Evolutionary conservation across 2,113 vertebrate species (phyloP), one percentile per base, ranked within the genome.

Genomic region (Psittacula cyanocephala): DNA sequence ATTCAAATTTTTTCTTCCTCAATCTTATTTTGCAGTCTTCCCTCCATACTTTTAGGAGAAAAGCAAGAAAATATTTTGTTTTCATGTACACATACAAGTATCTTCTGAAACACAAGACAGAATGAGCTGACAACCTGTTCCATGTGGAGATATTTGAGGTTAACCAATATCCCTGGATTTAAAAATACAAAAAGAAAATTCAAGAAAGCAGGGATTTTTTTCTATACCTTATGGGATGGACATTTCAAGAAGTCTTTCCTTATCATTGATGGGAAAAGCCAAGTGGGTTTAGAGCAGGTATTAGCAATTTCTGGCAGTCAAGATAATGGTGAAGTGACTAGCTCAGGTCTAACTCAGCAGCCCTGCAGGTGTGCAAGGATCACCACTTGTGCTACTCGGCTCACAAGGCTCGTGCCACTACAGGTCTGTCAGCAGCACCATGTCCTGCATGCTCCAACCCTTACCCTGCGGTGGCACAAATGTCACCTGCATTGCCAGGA

Each of bases 1-100:
- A 96, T 95, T 89, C 95, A 81, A 63, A 67, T 87, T 91, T 87
- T 89, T 96, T 95, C 94, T 97, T 95, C 87, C 94, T 64, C 95
- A 92, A 81, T 24, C 91, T 95, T 84, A 29, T 25, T 93, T 84
- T 95, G 78, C 76, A 11, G 25, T 90, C 70, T 68, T 7, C 62
- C 52, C 84, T 65, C 68, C 89, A 82, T 76, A 49, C 41, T 94
- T 96, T 47, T 57, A 93, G 43, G 39, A 81, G 33, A 78, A 88
- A 88, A 63, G 19, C 64, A 64, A 55, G 65, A 27, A 64, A 60
- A 47, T 22, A 6, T 28, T 65, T 62, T 55, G 11, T 11, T 72
- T 60, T 65, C 15, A 33, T 7, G 11, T 23, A 25, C 33, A 52
- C 20, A 39, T 11, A 47, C 35, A 47, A 1, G 43, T 18, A 19